Percentiles rank a stretch among this genome's conserved stretches.
Evolutionary conservation across 35 echinoderm and acorn worm genomes (phyloP).

Genomic region (Stichopus chloronotus): DNA sequence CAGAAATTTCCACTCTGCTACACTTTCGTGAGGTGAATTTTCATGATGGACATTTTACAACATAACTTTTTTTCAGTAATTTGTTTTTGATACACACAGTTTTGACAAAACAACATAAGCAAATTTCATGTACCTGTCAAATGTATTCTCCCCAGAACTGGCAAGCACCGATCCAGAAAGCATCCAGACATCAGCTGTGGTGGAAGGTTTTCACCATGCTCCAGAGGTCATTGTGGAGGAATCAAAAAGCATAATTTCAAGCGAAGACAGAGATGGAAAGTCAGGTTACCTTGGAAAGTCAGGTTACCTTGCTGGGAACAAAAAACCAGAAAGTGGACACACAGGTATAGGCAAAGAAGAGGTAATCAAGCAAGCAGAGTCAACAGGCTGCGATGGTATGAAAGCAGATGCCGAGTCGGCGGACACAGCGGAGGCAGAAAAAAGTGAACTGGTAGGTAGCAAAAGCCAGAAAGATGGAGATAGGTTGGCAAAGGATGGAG

Average conservation of each 20-base stretch:
- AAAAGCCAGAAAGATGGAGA: neutral
- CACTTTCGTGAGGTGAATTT: no score
- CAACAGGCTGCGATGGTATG: neutral
- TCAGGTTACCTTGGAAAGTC: no score
- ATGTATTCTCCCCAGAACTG: no score
- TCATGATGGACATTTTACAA: no score
- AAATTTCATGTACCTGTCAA: no score
- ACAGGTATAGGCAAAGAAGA: neutral
- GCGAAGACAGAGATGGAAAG: neutral
- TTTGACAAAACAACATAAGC: no score
- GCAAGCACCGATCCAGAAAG: neutral
- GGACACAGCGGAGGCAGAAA: no score
- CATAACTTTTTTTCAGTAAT: no score
- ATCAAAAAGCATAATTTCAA: neutral
- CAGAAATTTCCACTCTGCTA: no score
- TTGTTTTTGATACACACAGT: no score
- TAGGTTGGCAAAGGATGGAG: neutral
- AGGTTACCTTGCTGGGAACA: neutral
- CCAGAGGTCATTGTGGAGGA: neutral
- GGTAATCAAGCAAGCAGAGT: no score
- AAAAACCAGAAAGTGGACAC: neutral
- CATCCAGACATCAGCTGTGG: neutral
- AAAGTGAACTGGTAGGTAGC: no score
- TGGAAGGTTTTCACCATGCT: neutral
- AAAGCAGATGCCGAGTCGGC: neutral